phyloP scores from a whole-genome alignment of 2,888 invertebrate genomes.

The Eristalis tenax region DNA sequence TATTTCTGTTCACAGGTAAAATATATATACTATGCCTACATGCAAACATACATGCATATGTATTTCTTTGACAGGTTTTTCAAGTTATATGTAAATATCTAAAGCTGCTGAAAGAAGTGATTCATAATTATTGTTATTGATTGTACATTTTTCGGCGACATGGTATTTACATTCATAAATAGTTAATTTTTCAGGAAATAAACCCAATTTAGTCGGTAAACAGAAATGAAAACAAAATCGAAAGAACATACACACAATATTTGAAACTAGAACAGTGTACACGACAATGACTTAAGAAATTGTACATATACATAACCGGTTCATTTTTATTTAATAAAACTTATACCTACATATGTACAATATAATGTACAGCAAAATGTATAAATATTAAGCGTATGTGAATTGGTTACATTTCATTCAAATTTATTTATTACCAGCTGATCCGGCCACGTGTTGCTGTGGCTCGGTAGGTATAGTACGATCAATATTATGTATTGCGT shows the following conservation, averaged over 20 bases:
- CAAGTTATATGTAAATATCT: neutral
- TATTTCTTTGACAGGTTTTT: neutral
- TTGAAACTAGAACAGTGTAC: neutral
- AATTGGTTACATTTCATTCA: too few species aligned
- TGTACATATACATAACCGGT: too few species aligned
- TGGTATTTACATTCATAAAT: neutral
- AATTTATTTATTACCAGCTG: too few species aligned
- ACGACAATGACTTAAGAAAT: neutral
- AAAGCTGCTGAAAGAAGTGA: neutral
- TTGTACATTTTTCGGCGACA: too few species aligned
- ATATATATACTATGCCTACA: neutral
- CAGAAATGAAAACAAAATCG: neutral
- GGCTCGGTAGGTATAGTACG: too few species aligned
- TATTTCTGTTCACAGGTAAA: neutral
- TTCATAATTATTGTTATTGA: neutral
- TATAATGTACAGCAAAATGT: too few species aligned
- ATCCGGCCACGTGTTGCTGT: too few species aligned
- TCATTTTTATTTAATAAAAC: too few species aligned
- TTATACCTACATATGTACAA: too few species aligned
- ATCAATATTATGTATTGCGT: too few species aligned
- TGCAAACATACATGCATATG: neutral
- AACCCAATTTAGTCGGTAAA: neutral
- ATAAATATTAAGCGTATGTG: too few species aligned
- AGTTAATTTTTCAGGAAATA: neutral
- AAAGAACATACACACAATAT: neutral